Evolutionary conservation across 2,113 vertebrate genomes (phyloP).

Genomic region (Istiophorus platypterus): DNA sequence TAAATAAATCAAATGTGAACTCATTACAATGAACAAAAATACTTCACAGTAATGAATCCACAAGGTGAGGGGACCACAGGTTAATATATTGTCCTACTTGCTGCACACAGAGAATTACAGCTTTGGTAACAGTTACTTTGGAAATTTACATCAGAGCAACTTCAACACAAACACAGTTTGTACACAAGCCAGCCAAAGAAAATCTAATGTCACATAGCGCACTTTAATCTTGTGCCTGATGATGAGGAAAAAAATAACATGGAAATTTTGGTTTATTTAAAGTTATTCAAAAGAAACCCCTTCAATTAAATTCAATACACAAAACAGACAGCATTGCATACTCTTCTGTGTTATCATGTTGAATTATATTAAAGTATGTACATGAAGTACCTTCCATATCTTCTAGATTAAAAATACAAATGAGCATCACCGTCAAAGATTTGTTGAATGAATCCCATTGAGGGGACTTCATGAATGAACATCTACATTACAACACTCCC

Average conservation of each 20-base stretch:
- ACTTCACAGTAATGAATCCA: neutral
- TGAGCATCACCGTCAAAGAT: neutral
- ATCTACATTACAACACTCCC: constrained; percentile 50
- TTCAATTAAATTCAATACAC: neutral
- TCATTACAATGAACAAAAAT: neutral
- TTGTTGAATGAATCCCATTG: constrained; percentile 65
- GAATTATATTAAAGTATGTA: neutral
- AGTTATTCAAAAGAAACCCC: neutral
- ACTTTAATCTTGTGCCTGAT: neutral
- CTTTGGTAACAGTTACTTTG: constrained; percentile 71
- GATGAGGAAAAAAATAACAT: neutral
- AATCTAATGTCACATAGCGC: neutral
- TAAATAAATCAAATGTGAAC: neutral
- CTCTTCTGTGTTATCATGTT: neutral
- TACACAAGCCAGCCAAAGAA: constrained; percentile 16
- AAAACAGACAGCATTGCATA: neutral
- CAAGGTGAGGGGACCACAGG: neutral
- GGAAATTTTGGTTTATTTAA: neutral
- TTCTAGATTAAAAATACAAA: constrained; percentile 6
- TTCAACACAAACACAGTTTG: constrained; percentile 34
- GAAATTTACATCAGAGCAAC: constrained; percentile 40
- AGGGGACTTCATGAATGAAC: constrained; percentile 68
- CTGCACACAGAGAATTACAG: constrained; percentile 30
- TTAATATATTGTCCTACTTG: neutral
- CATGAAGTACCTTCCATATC: no score